Percentiles rank a stretch among this genome's conserved stretches.
phyloP scores from a whole-genome alignment of 1,140 invertebrate genomes.

The Danaus plexippus region DNA sequence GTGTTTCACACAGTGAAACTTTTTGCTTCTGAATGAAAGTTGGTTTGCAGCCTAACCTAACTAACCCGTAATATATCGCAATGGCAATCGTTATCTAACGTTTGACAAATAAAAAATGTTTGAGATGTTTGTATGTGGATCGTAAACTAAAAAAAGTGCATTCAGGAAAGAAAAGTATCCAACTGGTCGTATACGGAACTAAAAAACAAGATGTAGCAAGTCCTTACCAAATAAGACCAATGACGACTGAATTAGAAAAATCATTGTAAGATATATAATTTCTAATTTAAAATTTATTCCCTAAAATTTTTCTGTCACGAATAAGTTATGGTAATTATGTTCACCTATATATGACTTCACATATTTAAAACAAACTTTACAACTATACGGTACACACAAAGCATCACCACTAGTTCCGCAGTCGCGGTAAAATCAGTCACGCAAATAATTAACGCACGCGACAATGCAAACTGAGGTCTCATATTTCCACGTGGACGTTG shows the following conservation, averaged over 20 bases:
- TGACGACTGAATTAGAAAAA: no score
- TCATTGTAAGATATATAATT: no score
- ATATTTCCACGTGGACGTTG: slow-evolving; percentile 33
- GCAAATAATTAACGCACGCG: slow-evolving; percentile 20
- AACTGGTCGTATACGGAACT: no score
- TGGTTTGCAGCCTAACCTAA: slow-evolving; percentile 12
- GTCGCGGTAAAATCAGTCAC: slow-evolving; percentile 14
- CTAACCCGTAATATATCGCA: slow-evolving; percentile 6
- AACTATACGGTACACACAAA: no score
- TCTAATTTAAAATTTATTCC: no score
- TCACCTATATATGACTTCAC: no score
- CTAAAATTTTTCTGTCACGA: no score
- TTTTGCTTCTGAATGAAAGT: slow-evolving; percentile 14
- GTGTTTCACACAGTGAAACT: background rate
- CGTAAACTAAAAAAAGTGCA: slow-evolving; percentile 2
- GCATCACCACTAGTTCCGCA: slow-evolving; percentile 16
- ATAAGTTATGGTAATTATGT: no score
- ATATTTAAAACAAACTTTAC: no score
- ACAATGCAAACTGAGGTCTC: slow-evolving; percentile 12
- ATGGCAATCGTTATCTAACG: slow-evolving; percentile 9
- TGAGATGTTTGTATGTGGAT: slow-evolving; percentile 15
- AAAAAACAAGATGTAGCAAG: no score
- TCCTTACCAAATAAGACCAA: no score
- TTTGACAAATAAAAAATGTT: slow-evolving; percentile 13
- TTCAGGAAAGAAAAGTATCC: no score